These are phyloP conservation scores for Phymastichus coffea DNA, from an alignment of 1,140 invertebrate genomes.

Conservation along the genomic window DNA sequence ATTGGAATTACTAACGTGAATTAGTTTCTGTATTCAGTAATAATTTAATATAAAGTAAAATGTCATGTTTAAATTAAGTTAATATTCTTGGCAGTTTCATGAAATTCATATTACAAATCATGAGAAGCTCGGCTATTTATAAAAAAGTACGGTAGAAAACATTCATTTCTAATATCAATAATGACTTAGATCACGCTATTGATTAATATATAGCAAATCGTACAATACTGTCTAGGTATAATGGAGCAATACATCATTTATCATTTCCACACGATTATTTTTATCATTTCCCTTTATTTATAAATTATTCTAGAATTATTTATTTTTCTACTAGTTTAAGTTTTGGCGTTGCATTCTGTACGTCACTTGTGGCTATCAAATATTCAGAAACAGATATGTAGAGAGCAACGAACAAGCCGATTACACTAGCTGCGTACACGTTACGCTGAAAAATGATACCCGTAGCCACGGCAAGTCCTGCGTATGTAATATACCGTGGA, in stretches of 20 bases:
- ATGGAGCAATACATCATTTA: not conserved
- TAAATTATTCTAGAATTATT: not conserved
- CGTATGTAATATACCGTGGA: constrained; percentile 75
- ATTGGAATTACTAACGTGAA: no score
- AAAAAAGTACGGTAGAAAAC: no score
- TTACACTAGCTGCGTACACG: constrained; percentile 67
- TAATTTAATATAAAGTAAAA: no score
- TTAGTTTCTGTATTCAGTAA: no score
- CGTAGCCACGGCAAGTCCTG: constrained; percentile 76
- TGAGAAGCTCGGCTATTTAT: no score
- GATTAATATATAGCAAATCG: no score
- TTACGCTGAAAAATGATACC: constrained; percentile 81
- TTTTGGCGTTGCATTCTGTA: constrained; percentile 44
- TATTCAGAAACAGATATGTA: constrained; percentile 83
- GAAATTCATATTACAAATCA: no score
- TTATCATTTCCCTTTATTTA: constrained; percentile 7
- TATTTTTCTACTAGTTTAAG: constrained; percentile 30
- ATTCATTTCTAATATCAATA: no score
- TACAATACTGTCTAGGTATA: constrained; percentile 10
- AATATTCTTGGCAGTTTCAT: no score
- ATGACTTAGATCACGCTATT: no score
- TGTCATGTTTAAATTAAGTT: no score
- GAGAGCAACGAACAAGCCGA: constrained; percentile 71
- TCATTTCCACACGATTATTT: no score
- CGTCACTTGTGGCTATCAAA: constrained; percentile 50